These are phyloP conservation scores for Poeciliopsis presidionis DNA, from an alignment of 2,797 vertebrate genomes.

Conservation along the genomic window DNA sequence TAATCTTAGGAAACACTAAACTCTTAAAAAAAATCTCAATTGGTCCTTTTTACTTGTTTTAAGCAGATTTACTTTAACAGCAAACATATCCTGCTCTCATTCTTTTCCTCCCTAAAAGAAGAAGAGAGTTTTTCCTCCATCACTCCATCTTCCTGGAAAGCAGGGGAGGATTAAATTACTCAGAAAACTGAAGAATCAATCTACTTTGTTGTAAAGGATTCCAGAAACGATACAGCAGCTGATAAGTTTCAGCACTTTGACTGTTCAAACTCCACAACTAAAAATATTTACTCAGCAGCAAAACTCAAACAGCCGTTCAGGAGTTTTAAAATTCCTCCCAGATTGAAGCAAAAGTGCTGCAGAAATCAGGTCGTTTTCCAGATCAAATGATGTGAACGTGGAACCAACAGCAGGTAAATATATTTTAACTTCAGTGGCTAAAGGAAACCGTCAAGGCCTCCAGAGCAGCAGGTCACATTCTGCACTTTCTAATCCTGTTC, in stretches of 20 bases:
- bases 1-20: not conserved
- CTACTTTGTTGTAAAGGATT: not conserved
- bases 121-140: not conserved
- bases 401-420: not conserved
- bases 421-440: not conserved
- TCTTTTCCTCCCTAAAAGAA: constrained; percentile 6
- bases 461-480: not conserved
- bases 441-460: not conserved
- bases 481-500: constrained; percentile 44
- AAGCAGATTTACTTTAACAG: not conserved
- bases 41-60: not conserved
- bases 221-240: not conserved
- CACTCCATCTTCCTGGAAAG: constrained; percentile 14
- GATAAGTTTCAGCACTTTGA: constrained; percentile 18
- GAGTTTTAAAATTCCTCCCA: not conserved
- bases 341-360: not conserved
- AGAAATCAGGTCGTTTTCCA: not conserved
- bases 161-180: constrained; percentile 18
- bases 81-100: constrained; percentile 23
- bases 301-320: constrained; percentile 4
- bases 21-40: too few species aligned
- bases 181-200: not conserved
- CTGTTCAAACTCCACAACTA: constrained; percentile 25
- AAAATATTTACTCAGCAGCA: constrained; percentile 34
- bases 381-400: not conserved